Base-by-base conservation (phyloP, 2,797 vertebrate species). In the Zonotrichia albicollis region DNA sequence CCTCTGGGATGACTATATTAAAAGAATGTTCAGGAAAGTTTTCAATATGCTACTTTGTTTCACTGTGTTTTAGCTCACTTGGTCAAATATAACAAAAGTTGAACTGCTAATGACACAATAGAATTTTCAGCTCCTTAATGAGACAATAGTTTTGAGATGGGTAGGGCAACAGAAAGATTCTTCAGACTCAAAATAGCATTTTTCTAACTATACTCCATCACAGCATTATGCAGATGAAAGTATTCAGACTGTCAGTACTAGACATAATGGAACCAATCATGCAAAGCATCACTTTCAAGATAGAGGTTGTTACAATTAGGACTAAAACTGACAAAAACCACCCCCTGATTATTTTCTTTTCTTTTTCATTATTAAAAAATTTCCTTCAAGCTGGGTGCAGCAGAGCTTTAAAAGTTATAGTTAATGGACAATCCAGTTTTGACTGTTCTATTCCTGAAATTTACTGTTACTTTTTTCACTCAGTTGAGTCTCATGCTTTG, bases 261-360 rank as follows among this genome's bases (percentile, higher is more conserved):
- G 78, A 73, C 61, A 93, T 93, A 95, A 93, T 92, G 83, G 80
- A 94, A 95, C 61, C 78, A 95, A 90, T 94, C 92, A 95, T 84
- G 83, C 85, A 91, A 88, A 94, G 16, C 67, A 86, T 78, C 65
- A 60, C 73, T 84, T 70, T 89, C 87, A 93, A 91, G 65, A 91
- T 10, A 95, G 81, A 93, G 32, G 42, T 70, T 92, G 68, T 57
- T 89, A 91, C 67, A 88, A 77, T 76, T 78, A 89, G 60, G 36
- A 60, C 61, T 83, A 73, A 91, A 92, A 48, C 17, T 8, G 36
- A 77, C 36, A 74, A 55, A 90, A 87, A 6, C 0, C 13, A 38
- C 22, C 5, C 55, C 29, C 20, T 50, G 51, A 70, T 53, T n/a
- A 16, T 45, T 38, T 61, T 18, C 14, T 13, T 45, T 40, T 32